Conservation (phyloP, 1,140 invertebrate species). For the Batillaria attramentaria region DNA sequence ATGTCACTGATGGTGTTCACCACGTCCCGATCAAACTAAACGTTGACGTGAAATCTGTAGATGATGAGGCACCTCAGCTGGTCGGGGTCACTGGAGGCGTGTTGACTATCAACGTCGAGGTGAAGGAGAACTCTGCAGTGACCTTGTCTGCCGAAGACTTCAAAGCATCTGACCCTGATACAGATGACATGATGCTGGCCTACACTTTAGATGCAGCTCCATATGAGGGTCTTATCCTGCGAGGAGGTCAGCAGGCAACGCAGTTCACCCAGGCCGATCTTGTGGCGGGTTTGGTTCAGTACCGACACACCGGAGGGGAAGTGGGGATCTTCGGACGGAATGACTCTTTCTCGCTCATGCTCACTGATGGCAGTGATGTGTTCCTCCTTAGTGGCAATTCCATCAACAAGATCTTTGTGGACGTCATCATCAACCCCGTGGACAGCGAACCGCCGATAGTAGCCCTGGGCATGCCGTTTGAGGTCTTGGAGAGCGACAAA, state of each 20-base stretch:
- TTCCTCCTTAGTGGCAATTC: conserved; percentile 61
- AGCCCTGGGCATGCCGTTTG: conserved; percentile 50
- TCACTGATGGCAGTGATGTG: conserved; percentile 65
- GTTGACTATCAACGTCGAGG: conserved; percentile 54
- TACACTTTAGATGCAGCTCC: conserved; percentile 65
- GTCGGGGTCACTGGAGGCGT: conserved; percentile 51
- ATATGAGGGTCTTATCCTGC: conserved; percentile 58
- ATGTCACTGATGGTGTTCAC: conserved; percentile 72
- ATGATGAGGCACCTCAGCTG: conserved; percentile 67
- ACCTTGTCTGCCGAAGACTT: conserved; percentile 60
- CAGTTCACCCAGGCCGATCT: conserved; percentile 69
- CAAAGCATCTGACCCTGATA: conserved; percentile 66
- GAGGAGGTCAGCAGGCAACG: conserved; percentile 52
- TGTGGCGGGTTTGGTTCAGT: conserved; percentile 58
- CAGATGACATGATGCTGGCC: conserved; percentile 61
- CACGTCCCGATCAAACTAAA: conserved; percentile 66
- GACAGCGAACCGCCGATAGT: conserved; percentile 67
- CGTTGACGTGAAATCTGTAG: conserved; percentile 61
- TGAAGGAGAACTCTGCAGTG: conserved; percentile 59
- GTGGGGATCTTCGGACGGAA: conserved; percentile 57
- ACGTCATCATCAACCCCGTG: conserved; percentile 65
- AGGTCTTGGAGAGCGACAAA: conserved; percentile 69
- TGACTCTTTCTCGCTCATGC: conserved; percentile 67
- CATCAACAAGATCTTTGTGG: conserved; percentile 60
- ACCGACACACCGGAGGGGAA: conserved; percentile 68